Base-by-base conservation (phyloP, 2,888 invertebrate species). In the Leucania comma region DNA sequence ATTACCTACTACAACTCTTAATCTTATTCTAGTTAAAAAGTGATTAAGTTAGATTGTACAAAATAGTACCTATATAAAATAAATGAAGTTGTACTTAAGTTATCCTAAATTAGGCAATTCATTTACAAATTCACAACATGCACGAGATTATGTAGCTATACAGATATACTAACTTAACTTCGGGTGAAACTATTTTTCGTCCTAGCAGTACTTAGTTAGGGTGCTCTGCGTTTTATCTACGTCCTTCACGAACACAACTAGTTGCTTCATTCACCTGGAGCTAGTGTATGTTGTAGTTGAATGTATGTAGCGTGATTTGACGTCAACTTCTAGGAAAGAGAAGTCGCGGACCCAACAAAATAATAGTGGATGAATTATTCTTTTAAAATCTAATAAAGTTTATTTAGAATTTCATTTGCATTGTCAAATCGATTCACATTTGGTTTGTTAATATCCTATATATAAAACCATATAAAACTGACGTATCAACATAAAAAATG, bases 221-320 rank as follows among this genome's bases (percentile, higher is more conserved):
- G 50, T 29, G 76, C 46, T 76, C 46, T 46, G 60, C n/a, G 35
- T 61, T 74, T 76, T 74, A 74, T 76, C 20, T 61, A 22, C 60
- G 60, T 60, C 69, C 56, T 69, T 57, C 50, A 69, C 50, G 42
- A 76, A 69, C 54, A 68, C 69, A 61, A 74, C 73, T 76, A 76
- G 73, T 74, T 74, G 69, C 76, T 74, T 74, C 56, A 38, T 57
- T 68, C 60, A 29, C 6, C 50, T 51, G 57, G 17, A 54, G 26
- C 10, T 22, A 14, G 56, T 35, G 56, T 57, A 14, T 54, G 29
- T 68, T 22, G 42, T 22, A 56, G 35, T 29, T 29, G 12, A 69
- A 57, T 35, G 12, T 46, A 24, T 68, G 14, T 35, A 22, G 20
- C 29, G 22, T 14, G 9, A 29, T 50, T 42, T 54, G 20, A 29